Base-by-base conservation (phyloP, 2,888 invertebrate species). In the Drosophila merina region DNA sequence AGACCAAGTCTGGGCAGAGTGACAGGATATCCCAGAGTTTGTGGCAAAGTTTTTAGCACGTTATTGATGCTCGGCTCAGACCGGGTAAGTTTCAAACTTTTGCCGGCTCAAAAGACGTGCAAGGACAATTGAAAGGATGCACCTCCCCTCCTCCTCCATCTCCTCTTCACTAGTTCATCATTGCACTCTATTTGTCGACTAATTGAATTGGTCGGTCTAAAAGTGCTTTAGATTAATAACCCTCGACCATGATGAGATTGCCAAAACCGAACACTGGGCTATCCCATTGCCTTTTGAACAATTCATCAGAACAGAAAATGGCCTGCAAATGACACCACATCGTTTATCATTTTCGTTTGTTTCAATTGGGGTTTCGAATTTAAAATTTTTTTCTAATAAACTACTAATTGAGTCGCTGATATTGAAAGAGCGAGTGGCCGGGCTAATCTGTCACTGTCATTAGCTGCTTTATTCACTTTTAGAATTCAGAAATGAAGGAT, bases 11-110 rank as follows among this genome's bases (percentile, higher is more conserved):
- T 40, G 40, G 5, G 48, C 38, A 31, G 47, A 57, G 38, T 36
- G 69, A 50, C 50, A 69, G 49, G 36, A 57, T 54, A 42, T 63
- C 50, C 49, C 42, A 33, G 54, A 57, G 55, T 47, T 72, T 71
- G 49, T 33, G 50, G 56, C 49, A 72, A 73, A 73, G 66, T 72
- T 80, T 72, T 54, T 49, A 57, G 57, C 81, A 75, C 72, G 75
- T 78, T 67, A 75, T 62, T 70, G 57, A 60, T 75, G 55, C 48
- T 54, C 57, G 40, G 49, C 45, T 60, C 49, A 45, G 40, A 36
- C 42, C 36, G 36, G 57, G 47, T 55, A 20, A 54, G 57, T 26
- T 64, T 66, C 31, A 38, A 64, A 62, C 63, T 64, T 66, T 44
- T 45, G 30, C 56, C 30, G 25, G 52, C 28, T 33, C 42, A 10